Evolutionary conservation across 2,888 invertebrate species (phyloP).

Genomic region (Linnaemya tessellans): DNA sequence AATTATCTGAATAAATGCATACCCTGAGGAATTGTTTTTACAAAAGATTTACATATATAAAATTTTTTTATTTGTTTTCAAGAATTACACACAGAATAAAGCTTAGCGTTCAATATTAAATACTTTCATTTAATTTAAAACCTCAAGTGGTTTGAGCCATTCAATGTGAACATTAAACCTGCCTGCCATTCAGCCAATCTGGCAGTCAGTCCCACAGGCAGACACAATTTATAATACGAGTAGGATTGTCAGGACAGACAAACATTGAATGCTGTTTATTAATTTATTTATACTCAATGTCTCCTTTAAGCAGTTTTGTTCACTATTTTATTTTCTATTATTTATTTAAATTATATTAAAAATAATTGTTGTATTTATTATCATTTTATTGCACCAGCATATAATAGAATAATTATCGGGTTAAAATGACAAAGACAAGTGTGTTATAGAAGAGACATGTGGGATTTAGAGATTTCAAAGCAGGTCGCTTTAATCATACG

Average conservation of each 20-base stretch:
- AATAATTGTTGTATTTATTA: neutral
- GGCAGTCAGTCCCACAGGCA: neutral
- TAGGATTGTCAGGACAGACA: neutral
- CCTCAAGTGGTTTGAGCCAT: constrained; percentile 47
- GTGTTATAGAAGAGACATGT: neutral
- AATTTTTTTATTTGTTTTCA: neutral
- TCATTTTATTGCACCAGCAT: neutral
- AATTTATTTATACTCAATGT: constrained; percentile 38
- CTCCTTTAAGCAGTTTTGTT: constrained; percentile 33
- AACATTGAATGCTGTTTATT: constrained; percentile 2
- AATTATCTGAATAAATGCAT: constrained; percentile 20
- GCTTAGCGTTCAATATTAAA: constrained; percentile 50
- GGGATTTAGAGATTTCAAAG: neutral
- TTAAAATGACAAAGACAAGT: neutral
- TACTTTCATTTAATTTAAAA: constrained; percentile 46
- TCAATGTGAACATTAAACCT: constrained; percentile 24
- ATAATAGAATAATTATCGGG: constrained; percentile 2
- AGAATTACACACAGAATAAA: constrained; percentile 26
- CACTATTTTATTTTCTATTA: neutral
- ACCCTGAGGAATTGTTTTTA: constrained; percentile 36
- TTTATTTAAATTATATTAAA: neutral
- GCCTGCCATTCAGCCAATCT: neutral
- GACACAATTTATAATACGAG: neutral
- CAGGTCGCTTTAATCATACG: neutral
- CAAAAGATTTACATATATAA: constrained; percentile 33